A percentile compares a stretch with the other conserved stretches of the same genome.
These are phyloP conservation scores for Ornithoptera alexandrae DNA, from an alignment of 2,888 invertebrate genomes.

Conservation along the genomic window DNA sequence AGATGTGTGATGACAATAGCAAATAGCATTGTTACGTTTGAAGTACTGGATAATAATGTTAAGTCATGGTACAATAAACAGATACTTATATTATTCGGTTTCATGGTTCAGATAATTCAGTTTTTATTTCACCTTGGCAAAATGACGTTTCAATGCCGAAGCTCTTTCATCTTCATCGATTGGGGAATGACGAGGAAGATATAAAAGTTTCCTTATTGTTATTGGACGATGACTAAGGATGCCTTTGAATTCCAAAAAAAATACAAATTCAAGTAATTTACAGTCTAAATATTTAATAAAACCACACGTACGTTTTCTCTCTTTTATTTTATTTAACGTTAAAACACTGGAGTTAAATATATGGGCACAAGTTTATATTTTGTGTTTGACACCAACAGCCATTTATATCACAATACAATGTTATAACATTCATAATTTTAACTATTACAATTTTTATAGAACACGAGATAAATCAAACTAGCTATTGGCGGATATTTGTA, in stretches of 20 bases:
- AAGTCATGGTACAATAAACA: slow-evolving; percentile 59
- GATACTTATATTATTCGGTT: slow-evolving; percentile 67
- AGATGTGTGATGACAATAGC: slow-evolving; percentile 46
- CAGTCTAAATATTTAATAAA: slow-evolving; percentile 25
- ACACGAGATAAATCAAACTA: slow-evolving; percentile 5
- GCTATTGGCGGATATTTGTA: slow-evolving; percentile 1
- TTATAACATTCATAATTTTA: slow-evolving; percentile 4
- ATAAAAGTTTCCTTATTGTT: slow-evolving; percentile 39
- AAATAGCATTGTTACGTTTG: slow-evolving; percentile 58
- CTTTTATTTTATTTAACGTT: slow-evolving; percentile 53
- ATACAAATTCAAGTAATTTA: slow-evolving; percentile 6
- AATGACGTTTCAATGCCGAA: slow-evolving; percentile 60
- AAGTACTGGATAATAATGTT: slow-evolving; percentile 46
- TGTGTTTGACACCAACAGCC: slow-evolving; percentile 43
- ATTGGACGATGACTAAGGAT: slow-evolving; percentile 33
- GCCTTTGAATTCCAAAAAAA: slow-evolving; percentile 16
- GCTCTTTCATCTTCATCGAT: slow-evolving; percentile 39
- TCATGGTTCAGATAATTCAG: slow-evolving; percentile 60
- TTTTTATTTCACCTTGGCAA: slow-evolving; percentile 65
- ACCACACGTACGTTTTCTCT: slow-evolving; percentile 43
- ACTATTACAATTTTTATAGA: not conserved
- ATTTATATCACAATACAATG: slow-evolving; percentile 36
- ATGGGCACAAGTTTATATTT: slow-evolving; percentile 31
- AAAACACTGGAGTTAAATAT: slow-evolving; percentile 38
- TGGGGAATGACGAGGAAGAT: slow-evolving; percentile 48